Evolutionary conservation across 2,113 vertebrate species (phyloP).

Genomic region (Oryzias curvinotus): DNA sequence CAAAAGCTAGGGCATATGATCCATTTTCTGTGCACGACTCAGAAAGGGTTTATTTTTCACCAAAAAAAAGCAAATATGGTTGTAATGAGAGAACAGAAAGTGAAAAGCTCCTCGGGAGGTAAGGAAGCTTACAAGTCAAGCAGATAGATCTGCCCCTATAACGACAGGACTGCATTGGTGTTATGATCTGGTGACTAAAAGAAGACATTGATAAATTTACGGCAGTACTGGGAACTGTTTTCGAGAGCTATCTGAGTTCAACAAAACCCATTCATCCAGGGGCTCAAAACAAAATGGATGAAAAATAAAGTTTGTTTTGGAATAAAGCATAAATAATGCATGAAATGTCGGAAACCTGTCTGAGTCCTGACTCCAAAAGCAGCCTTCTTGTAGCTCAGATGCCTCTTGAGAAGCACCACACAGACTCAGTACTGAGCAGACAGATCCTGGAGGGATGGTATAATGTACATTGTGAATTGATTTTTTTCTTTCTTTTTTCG

Average conservation of each 20-base stretch:
- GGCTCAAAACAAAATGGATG: constrained; percentile 27
- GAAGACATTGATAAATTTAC: constrained; percentile 4
- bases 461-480: constrained; percentile 12
- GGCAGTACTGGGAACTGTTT: neutral
- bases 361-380: constrained; percentile 21
- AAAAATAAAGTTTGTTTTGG: constrained; percentile 18
- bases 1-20: constrained; percentile 10
- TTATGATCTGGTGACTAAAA: neutral
- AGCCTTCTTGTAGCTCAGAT: constrained; percentile 28
- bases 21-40: neutral
- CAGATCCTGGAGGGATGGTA: constrained; percentile 9
- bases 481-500: neutral
- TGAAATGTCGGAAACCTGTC: constrained; percentile 46
- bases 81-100: neutral
- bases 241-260: constrained; percentile 9
- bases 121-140: neutral
- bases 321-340: constrained; percentile 39
- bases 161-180: too few relatives aligned
- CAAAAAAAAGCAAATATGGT: neutral
- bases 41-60: neutral
- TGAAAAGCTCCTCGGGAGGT: neutral
- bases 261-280: constrained; percentile 19
- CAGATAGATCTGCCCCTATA: too few relatives aligned
- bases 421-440: constrained; percentile 19
- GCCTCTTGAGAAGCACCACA: constrained; percentile 37